These are phyloP conservation scores for Molossus alvarezi DNA, from an alignment of 2,797 vertebrate species.

Conservation along the genomic window DNA sequence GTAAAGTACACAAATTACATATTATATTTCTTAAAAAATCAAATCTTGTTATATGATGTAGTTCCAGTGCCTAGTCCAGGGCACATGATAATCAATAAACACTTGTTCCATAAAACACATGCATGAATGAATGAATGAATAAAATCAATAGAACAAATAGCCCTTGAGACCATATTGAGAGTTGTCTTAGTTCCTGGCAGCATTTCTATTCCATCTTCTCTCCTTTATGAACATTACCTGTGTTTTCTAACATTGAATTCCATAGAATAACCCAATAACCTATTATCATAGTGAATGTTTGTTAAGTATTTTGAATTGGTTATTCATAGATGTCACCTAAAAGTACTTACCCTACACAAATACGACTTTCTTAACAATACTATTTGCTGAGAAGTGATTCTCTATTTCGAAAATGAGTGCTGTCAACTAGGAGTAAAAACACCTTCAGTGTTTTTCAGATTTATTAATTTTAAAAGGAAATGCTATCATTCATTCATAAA, in stretches of 20 bases:
- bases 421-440: background rate
- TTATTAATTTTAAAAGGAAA: constrained; percentile 53
- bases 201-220: background rate
- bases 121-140: background rate
- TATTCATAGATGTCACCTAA: background rate
- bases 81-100: background rate
- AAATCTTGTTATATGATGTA: background rate
- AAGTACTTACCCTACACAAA: background rate
- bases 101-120: background rate
- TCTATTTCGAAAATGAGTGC: background rate
- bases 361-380: background rate
- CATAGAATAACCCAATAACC: background rate
- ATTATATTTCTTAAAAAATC: background rate
- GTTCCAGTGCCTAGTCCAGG: background rate
- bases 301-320: constrained; percentile 10
- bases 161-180: background rate
- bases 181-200: background rate
- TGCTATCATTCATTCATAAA: background rate
- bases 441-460: constrained; percentile 18
- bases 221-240: background rate
- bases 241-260: background rate
- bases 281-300: background rate
- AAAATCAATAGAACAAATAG: constrained; percentile 41
- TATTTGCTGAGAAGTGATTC: background rate
- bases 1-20: background rate